These are phyloP conservation scores for Xanthorhoe designata DNA, from an alignment of 2,888 invertebrate species.

Conservation along the genomic window DNA sequence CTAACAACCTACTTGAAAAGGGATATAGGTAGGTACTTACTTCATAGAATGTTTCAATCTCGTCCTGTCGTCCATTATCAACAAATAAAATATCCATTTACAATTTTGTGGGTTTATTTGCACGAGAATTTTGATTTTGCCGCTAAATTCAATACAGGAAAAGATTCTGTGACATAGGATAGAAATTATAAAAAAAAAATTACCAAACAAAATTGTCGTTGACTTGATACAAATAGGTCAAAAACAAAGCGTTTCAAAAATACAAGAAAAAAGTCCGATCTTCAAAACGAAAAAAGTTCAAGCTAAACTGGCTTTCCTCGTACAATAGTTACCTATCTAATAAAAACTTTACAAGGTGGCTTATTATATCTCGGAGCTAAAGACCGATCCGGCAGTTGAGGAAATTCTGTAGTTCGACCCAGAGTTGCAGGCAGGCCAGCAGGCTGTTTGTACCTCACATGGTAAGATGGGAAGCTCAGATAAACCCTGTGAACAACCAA, in stretches of 20 bases:
- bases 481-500: conserved; percentile 70
- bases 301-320: not conserved
- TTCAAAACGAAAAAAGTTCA: not conserved
- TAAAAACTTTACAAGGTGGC: conserved; percentile 76
- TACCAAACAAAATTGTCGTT: not conserved
- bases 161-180: not conserved
- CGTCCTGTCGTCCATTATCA: conserved; percentile 71
- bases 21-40: conserved; percentile 48
- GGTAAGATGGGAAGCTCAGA: conserved; percentile 79
- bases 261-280: not conserved
- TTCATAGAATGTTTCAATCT: conserved; percentile 78
- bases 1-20: too few species aligned
- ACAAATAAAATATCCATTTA: conserved; percentile 68
- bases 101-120: conserved; percentile 8
- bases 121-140: conserved; percentile 27
- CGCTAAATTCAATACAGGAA: conserved; percentile 1
- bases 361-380: conserved; percentile 80
- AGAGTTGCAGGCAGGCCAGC: conserved; percentile 73
- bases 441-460: conserved; percentile 83
- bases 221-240: not conserved
- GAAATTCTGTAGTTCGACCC: conserved; percentile 68
- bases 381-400: conserved; percentile 79
- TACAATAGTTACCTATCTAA: conserved; percentile 43
- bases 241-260: not conserved
- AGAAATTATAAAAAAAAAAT: not conserved